Base-by-base conservation (phyloP, 2,113 vertebrate genomes). In the Hyperopisus bebe region DNA sequence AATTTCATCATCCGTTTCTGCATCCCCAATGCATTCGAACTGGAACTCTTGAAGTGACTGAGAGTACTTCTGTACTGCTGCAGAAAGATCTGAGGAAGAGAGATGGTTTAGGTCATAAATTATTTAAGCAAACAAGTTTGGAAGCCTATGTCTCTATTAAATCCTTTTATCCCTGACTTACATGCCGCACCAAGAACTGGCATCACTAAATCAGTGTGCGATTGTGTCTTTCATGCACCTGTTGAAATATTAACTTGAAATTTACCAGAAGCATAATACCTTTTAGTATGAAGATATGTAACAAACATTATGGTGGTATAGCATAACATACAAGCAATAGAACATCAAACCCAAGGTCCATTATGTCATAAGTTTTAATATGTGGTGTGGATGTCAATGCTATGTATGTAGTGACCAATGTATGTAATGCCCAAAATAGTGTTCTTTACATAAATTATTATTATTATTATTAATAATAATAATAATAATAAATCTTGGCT, bases 11-110 rank as follows among this genome's bases (percentile, higher is more conserved):
- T 99, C 98, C 0, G 98, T 99, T 96, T 99, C 98, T 46, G 97
- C 98, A 90, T 99, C 98, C 39, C 98, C 98, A 50, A 99, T 98
- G 91, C 98, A 98, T 91, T 99, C 98, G 91, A 99, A 99, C 90
- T 99, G 98, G 94, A 98, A 99, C 94, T 98, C 97, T 94, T 98
- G 97, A 21, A 99, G 93, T 9, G 98, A 99, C 91, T 97, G 97
- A 11, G 97, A 98, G 94, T 99, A 99, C 93, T 98, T 98, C 95
- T 98, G 97, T 50, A 98, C 97, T 13, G 98, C 98, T 89, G 96
- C 96, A 77, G 98, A 99, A 58, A 99, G 95, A 96, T 97, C 98
- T 99, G 93, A 1, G 94, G 94, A 89, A 88, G 27, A 62, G 15
- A 85, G 42, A 31, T 6, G 44, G 19, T 47, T 84, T n/a, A 47